Evolutionary conservation across 2,113 vertebrate genomes (phyloP).

Genomic region (Tyrannus savana): DNA sequence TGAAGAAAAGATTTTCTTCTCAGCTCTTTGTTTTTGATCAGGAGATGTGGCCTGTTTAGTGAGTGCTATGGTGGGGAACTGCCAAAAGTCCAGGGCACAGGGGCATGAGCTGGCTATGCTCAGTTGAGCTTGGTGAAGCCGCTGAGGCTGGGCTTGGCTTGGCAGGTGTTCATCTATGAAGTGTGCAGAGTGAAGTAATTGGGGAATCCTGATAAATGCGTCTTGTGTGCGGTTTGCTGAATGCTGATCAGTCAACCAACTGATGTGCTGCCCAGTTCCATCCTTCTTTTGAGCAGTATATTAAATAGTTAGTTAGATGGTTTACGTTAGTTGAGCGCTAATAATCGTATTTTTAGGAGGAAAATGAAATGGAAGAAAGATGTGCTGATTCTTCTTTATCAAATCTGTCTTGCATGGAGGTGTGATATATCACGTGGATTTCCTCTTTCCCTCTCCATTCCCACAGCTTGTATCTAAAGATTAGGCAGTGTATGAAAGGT

Average conservation of each 20-base stretch:
- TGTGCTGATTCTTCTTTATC: background rate
- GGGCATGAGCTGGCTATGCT: background rate
- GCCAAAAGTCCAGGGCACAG: background rate
- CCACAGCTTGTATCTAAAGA: background rate
- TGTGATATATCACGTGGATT: background rate
- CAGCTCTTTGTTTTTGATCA: background rate
- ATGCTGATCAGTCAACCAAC: background rate
- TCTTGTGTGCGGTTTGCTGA: background rate
- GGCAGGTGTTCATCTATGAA: background rate
- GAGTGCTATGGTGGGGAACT: background rate
- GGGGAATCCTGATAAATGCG: background rate
- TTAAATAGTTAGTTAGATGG: background rate
- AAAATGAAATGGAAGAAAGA: background rate
- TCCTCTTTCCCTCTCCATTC: background rate
- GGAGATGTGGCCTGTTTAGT: background rate
- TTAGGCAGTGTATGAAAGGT: background rate
- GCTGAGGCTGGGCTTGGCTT: background rate
- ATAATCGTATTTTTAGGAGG: background rate
- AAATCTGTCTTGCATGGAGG: background rate
- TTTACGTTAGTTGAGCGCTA: background rate
- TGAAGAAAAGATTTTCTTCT: background rate
- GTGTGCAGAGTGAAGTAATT: background rate
- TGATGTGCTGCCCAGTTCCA: background rate
- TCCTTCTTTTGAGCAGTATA: background rate
- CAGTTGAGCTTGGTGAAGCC: background rate